A percentile compares a stretch with the other conserved stretches of the same genome.
These are phyloP conservation scores for Brachionus paranguensis DNA, from an alignment of 1,140 invertebrate genomes.

Conservation along the genomic window DNA sequence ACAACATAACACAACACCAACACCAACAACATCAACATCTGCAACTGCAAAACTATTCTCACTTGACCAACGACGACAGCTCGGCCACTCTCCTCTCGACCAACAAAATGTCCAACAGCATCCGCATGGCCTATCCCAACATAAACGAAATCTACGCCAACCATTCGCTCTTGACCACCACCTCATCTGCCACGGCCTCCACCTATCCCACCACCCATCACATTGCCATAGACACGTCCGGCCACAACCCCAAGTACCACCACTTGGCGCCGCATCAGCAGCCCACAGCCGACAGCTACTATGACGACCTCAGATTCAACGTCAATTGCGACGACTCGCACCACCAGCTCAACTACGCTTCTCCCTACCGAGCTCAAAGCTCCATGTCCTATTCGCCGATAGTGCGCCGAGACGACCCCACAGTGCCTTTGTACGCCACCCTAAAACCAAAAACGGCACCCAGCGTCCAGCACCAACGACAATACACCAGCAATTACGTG, in stretches of 20 bases:
- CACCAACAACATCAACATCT: no score
- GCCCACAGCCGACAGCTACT: background rate
- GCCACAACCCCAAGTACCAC: constrained; percentile 10
- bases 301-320: background rate
- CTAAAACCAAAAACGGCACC: background rate
- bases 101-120: constrained; percentile 29
- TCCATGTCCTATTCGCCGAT: background rate
- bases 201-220: background rate
- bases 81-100: constrained; percentile 6
- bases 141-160: constrained; percentile 21
- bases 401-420: constrained; percentile 28
- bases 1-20: no score
- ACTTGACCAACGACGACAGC: constrained; percentile 25
- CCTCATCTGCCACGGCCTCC: background rate
- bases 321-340: background rate
- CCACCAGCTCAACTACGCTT: background rate
- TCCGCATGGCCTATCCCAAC: constrained; percentile 31
- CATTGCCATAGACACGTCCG: constrained; percentile 21
- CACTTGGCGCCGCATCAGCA: background rate
- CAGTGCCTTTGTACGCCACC: constrained; percentile 21
- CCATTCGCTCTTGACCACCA: constrained; percentile 28
- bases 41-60: background rate
- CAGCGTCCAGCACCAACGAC: background rate
- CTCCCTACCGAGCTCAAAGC: background rate
- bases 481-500: background rate